A percentile compares a stretch with the other conserved stretches of the same genome.
Evolutionary conservation across 2,888 invertebrate genomes (phyloP).

Genomic region (Rhagophthalmus giganteus): DNA sequence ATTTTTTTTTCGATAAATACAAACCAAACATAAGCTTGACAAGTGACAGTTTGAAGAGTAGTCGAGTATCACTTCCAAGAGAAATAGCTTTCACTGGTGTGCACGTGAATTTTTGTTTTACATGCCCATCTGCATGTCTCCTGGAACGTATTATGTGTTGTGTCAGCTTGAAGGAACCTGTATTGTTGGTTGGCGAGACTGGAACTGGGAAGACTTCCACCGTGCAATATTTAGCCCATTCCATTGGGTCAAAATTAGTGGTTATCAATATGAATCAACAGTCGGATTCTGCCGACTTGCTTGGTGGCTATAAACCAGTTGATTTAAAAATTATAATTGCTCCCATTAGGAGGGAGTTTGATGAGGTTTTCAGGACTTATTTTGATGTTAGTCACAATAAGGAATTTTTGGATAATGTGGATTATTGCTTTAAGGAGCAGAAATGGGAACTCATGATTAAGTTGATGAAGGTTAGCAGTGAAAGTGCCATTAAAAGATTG

Average conservation of each 20-base stretch:
- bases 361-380: constrained; percentile 77
- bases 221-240: constrained; percentile 86
- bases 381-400: constrained; percentile 77
- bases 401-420: constrained; percentile 80
- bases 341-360: constrained; percentile 83
- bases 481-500: constrained; percentile 65
- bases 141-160: constrained; percentile 88
- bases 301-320: constrained; percentile 97
- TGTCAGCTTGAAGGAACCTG: constrained; percentile 81
- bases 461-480: constrained; percentile 75
- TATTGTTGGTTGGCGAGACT: constrained; percentile 95
- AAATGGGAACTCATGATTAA: constrained; percentile 73
- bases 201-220: constrained; percentile 98
- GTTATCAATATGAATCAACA: constrained; percentile 99
- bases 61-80: constrained; percentile 63
- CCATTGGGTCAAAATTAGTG: constrained; percentile 80
- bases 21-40: constrained; percentile 74
- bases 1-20: constrained; percentile 75
- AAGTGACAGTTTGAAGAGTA: constrained; percentile 66
- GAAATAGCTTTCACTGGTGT: constrained; percentile 30
- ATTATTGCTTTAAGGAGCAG: constrained; percentile 72
- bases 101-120: constrained; percentile 73
- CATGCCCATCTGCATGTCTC: constrained; percentile 76
- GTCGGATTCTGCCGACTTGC: constrained; percentile 93
- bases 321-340: constrained; percentile 82